phyloP scores from a whole-genome alignment of 2,113 vertebrate genomes.

The Cnemophilus loriae region DNA sequence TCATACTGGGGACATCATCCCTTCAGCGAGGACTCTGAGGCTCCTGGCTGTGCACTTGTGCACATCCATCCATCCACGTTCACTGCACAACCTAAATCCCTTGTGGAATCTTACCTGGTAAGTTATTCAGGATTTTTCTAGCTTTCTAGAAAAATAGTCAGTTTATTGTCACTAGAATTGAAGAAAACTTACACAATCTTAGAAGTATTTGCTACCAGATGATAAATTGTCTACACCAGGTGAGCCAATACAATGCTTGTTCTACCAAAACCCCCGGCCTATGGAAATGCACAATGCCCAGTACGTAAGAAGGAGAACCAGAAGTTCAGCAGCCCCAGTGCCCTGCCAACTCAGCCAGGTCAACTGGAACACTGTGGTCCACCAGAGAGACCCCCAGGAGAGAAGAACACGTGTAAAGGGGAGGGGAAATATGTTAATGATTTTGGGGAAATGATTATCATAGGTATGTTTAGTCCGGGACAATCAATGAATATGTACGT shows the following conservation, averaged over 20 bases:
- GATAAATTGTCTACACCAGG: background rate
- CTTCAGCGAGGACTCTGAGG: background rate
- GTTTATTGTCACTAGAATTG: background rate
- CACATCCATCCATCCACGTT: background rate
- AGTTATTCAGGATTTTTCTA: background rate
- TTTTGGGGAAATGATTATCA: too few relatives aligned
- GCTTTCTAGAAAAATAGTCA: background rate
- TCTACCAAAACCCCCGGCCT: background rate
- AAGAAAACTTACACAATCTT: background rate
- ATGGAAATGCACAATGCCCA: background rate
- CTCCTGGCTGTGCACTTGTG: background rate
- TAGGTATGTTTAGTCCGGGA: too few relatives aligned
- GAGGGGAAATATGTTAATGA: too few relatives aligned
- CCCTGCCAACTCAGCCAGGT: too few relatives aligned
- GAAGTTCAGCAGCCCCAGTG: background rate
- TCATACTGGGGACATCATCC: too few relatives aligned
- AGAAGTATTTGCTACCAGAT: background rate
- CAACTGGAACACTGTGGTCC: too few relatives aligned
- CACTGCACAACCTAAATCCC: background rate
- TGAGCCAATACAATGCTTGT: background rate
- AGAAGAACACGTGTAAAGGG: too few relatives aligned
- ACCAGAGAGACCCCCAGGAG: too few relatives aligned
- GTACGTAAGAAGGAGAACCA: background rate
- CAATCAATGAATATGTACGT: background rate
- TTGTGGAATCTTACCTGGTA: background rate